Base-by-base conservation (phyloP, 2,888 invertebrate genomes). In the Microctonus aethiopoides region DNA sequence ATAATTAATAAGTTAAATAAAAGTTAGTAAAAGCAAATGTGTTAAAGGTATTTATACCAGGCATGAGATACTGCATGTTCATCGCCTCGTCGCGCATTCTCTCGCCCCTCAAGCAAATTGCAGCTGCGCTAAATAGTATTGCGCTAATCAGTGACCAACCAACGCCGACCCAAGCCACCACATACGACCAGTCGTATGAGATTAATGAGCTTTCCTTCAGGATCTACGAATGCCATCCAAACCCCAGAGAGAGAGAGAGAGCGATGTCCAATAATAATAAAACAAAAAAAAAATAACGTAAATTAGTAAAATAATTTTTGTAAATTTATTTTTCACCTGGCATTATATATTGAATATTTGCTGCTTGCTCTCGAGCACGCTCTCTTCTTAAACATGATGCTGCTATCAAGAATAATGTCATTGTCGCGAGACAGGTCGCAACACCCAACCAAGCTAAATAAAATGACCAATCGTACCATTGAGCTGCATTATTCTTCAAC, bases 1-100 rank as follows among this genome's bases (percentile, higher is more conserved):
- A 56, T 66, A 65, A 41, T 22, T n/a, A 59, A 71, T n/a, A 34
- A 7, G 61, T 20, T 57, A 70, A 73, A 71, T 64, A 29, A 61
- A 71, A 72, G 76, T 79, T 80, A 81, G 78, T 79, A 81, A 71
- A 81, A 79, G 79, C 80, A 79, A 78, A 78, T 77, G 77, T 81
- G 81, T 76, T 87, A 71, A 46, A 46, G n/a, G 16, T 71, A 76
- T 81, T 80, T 83, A 82, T 92, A 96, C 96, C 96, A 89, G 96
- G 96, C 96, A 96, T 96, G 89, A 97, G 91, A 89, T 97, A 97
- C 91, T 97, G 97, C 94, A 97, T 95, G 91, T 97, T 97, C 90
- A 96, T 92, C 88, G 96, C 95, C 89, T 97, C 96, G 88, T 97
- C 97, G 87, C 94, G 92, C 89, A 96, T 96, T 86, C 95, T 91